Conservation (phyloP, 2,888 invertebrate species). For the Nudaria mundana region DNA sequence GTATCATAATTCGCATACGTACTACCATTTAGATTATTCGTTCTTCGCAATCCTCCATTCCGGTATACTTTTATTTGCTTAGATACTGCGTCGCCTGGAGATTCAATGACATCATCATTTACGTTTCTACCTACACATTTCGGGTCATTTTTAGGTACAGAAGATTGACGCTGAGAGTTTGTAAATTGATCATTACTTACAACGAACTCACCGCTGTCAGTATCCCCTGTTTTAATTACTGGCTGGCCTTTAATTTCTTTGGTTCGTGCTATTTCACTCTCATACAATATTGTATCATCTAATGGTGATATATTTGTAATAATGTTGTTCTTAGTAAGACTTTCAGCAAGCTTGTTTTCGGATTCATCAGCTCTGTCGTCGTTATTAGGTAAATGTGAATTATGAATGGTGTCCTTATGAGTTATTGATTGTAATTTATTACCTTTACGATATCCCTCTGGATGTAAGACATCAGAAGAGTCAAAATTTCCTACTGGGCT, state of each 20-base stretch:
- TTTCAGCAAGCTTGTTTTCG: too few relatives aligned
- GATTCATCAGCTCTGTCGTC: background rate
- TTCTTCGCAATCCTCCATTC: too few relatives aligned
- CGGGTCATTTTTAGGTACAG: too few relatives aligned
- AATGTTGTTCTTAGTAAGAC: background rate
- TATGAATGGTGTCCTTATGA: background rate
- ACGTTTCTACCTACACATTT: too few relatives aligned
- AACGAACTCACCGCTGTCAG: background rate
- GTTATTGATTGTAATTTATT: background rate
- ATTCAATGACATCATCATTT: too few relatives aligned
- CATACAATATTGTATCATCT: background rate
- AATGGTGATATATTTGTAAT: background rate
- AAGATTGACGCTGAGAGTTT: too few relatives aligned
- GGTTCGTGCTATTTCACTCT: background rate
- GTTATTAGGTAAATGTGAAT: background rate
- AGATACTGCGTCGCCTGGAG: too few relatives aligned
- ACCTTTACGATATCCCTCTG: conserved; percentile 16
- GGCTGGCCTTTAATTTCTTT: background rate
- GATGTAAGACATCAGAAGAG: conserved; percentile 12
- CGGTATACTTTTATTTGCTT: too few relatives aligned
- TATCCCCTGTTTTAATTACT: background rate
- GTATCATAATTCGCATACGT: too few relatives aligned
- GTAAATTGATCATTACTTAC: background rate
- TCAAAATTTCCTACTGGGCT: conserved; percentile 11
- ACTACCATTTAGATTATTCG: too few relatives aligned